Evolutionary conservation across 2,888 invertebrate genomes (phyloP).

Genomic region (Sminthurinus aureus): DNA sequence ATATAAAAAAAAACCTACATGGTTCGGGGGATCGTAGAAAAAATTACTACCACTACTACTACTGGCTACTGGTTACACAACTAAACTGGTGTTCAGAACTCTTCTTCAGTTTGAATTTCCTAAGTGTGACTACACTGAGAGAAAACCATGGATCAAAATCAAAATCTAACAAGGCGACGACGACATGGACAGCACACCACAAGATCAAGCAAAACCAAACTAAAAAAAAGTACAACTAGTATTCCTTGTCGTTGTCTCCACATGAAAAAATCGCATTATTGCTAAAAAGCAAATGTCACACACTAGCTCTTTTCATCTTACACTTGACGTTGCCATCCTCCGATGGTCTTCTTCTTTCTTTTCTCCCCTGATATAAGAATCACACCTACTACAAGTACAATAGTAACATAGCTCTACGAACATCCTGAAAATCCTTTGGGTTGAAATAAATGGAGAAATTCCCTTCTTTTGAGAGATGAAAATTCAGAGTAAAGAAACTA

Average conservation of each 20-base stretch:
- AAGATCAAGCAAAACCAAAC: slow-evolving; percentile 1
- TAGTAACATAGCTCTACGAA: not conserved
- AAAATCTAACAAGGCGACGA: slow-evolving; percentile 37
- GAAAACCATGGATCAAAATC: slow-evolving; percentile 48
- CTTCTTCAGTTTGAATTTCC: not conserved
- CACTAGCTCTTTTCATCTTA: slow-evolving; percentile 25
- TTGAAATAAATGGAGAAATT: not conserved
- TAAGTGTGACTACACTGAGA: slow-evolving; percentile 32
- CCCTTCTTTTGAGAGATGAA: not conserved
- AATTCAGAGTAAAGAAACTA: not conserved
- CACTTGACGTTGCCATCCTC: not conserved
- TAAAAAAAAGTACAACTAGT: slow-evolving; percentile 9
- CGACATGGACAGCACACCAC: slow-evolving; percentile 38
- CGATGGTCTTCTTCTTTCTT: not conserved
- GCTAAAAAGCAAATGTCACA: slow-evolving; percentile 41
- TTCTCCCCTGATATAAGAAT: not conserved
- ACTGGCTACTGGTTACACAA: too few species aligned
- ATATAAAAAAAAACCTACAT: not conserved
- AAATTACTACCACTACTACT: slow-evolving; percentile 9
- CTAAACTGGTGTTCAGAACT: not conserved
- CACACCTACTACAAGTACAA: not conserved
- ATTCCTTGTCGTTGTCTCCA: not conserved
- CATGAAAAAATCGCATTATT: slow-evolving; percentile 43
- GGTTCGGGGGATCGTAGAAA: not conserved
- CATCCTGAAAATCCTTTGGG: not conserved